phyloP scores from a whole-genome alignment of 2,888 invertebrate genomes.

The Aspidiotus rigidus region DNA sequence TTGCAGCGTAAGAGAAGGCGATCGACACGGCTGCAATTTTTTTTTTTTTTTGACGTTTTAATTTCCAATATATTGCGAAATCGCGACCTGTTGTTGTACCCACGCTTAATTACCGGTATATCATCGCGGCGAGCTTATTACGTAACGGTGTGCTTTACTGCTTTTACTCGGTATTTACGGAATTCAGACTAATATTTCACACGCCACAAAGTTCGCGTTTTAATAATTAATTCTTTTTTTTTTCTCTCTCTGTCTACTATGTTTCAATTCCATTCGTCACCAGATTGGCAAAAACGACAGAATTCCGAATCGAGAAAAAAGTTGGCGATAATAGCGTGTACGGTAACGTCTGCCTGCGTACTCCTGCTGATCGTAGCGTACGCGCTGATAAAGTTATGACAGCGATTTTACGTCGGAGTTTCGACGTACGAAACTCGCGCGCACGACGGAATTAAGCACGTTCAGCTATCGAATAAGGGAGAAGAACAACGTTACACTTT shows the following conservation, averaged over 20 bases:
- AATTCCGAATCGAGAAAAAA: constrained; percentile 6
- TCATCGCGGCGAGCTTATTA: not conserved
- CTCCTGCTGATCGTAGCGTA: constrained; percentile 10
- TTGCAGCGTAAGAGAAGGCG: too few relatives aligned
- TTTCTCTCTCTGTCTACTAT: not conserved
- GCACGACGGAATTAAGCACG: constrained; percentile 15
- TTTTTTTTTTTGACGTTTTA: too few relatives aligned
- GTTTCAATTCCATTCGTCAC: too few relatives aligned
- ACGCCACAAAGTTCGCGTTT: not conserved
- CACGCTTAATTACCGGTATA: too few relatives aligned
- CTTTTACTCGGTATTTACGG: not conserved
- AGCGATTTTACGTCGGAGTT: constrained; percentile 21
- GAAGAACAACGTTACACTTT: constrained; percentile 69
- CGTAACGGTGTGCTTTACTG: not conserved
- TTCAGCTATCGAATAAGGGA: constrained; percentile 17
- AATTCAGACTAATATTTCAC: not conserved
- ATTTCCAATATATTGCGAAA: too few relatives aligned
- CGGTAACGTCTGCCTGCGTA: constrained; percentile 10
- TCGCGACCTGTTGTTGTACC: too few relatives aligned
- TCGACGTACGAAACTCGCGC: constrained; percentile 7
- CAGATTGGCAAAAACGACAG: constrained; percentile 24
- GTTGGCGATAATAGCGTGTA: constrained; percentile 17
- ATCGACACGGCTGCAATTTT: too few relatives aligned
- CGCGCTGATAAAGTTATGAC: constrained; percentile 26
- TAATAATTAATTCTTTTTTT: constrained; percentile 1